These are phyloP conservation scores for Australoheros scitulus DNA, from an alignment of 2,113 vertebrate species.

Conservation along the genomic window DNA sequence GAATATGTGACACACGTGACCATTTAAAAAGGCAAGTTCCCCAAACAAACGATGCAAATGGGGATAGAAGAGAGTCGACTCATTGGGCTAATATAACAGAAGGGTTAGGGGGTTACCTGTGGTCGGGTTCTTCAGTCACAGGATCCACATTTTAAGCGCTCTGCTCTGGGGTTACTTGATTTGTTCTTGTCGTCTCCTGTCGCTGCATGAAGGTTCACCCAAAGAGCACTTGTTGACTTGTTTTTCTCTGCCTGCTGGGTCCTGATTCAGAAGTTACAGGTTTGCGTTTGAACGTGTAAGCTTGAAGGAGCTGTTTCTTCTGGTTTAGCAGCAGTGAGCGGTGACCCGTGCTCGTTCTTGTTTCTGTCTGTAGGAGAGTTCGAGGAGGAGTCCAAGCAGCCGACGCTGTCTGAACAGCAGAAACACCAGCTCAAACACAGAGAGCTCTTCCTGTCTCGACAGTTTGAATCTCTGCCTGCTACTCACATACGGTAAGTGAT, in stretches of 20 bases:
- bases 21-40: background rate
- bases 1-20: background rate
- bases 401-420: conserved; percentile 85
- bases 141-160: background rate
- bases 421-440: conserved; percentile 93
- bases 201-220: background rate
- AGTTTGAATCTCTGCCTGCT: conserved; percentile 92
- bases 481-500: conserved; percentile 90
- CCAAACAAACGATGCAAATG: too few relatives aligned
- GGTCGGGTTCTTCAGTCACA: background rate
- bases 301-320: background rate
- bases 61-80: too few relatives aligned
- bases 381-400: conserved; percentile 93
- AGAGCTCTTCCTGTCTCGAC: conserved; percentile 92
- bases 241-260: background rate
- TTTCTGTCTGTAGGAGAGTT: conserved; percentile 85
- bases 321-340: background rate
- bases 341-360: background rate
- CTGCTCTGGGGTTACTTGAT: background rate
- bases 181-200: background rate
- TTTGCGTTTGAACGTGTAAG: background rate
- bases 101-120: too few relatives aligned
- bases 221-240: background rate
- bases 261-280: background rate
- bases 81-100: too few relatives aligned